Evolutionary conservation across 2,113 vertebrate species (phyloP).

Genomic region (Lampris incognitus): DNA sequence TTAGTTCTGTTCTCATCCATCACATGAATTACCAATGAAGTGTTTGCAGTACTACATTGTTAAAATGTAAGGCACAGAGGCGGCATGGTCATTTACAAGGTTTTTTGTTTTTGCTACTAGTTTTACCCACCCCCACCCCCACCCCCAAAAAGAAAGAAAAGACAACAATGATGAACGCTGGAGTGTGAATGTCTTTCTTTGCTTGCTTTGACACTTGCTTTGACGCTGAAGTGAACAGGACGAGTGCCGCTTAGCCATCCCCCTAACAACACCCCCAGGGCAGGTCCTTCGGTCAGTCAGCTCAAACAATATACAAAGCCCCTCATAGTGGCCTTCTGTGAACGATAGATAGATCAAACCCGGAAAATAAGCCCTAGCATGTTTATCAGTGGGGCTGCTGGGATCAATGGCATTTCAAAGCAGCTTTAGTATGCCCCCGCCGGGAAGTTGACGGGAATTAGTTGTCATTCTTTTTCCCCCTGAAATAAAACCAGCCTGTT

Average conservation of each 20-base stretch:
- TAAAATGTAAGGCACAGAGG: too few relatives aligned
- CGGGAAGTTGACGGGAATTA: slow-evolving; percentile 74
- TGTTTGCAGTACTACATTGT: too few relatives aligned
- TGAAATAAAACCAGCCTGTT: slow-evolving; percentile 55
- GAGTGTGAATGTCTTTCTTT: too few relatives aligned
- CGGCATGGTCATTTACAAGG: too few relatives aligned
- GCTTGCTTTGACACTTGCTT: too few relatives aligned
- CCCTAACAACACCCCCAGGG: slow-evolving; percentile 49
- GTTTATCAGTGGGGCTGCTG: slow-evolving; percentile 64
- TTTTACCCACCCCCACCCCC: too few relatives aligned
- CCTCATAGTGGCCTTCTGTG: slow-evolving; percentile 46
- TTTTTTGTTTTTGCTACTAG: too few relatives aligned
- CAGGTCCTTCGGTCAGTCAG: slow-evolving; percentile 47
- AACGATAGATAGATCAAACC: slow-evolving; percentile 67
- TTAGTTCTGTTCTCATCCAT: too few relatives aligned
- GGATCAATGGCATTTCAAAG: slow-evolving; percentile 73
- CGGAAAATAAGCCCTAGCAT: slow-evolving; percentile 60
- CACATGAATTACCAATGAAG: too few relatives aligned
- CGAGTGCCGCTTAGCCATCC: slow-evolving; percentile 20
- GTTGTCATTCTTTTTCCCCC: slow-evolving; percentile 66
- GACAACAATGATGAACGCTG: too few relatives aligned
- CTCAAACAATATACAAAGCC: slow-evolving; percentile 55
- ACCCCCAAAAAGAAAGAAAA: too few relatives aligned
- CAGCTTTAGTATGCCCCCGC: slow-evolving; percentile 72
- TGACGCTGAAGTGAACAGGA: background rate